Percentiles rank a stretch among this genome's conserved stretches.
Evolutionary conservation across 2,797 vertebrate genomes (phyloP).

Genomic region (Oceanodroma leucorhoa): DNA sequence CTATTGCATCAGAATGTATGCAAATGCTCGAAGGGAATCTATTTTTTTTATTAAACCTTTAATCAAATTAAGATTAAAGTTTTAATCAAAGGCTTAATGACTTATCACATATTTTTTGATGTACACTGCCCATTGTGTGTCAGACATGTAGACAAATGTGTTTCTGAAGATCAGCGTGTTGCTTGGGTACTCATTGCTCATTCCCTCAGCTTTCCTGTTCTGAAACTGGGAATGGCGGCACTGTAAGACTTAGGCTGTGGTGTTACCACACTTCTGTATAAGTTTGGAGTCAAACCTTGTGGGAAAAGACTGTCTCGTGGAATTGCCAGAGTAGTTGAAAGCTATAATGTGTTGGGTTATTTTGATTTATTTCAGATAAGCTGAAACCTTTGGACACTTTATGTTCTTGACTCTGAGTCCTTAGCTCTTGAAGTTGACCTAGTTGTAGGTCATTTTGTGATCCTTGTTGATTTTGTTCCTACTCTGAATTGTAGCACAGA

Average conservation of each 20-base stretch:
- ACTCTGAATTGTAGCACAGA: neutral
- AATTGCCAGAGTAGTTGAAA: neutral
- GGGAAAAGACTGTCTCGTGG: neutral
- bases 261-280: neutral
- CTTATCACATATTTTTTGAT: neutral
- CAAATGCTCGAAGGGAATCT: neutral
- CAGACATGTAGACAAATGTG: rapidly evolving
- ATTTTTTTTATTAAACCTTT: neutral
- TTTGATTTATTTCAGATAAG: neutral
- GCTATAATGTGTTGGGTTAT: neutral
- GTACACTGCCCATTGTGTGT: neutral
- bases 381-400: neutral
- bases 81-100: neutral
- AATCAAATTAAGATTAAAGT: neutral
- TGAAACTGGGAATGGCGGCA: neutral
- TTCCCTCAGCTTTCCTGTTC: neutral
- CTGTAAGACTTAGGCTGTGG: neutral
- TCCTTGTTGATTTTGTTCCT: neutral
- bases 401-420: neutral
- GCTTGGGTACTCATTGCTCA: neutral
- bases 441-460: neutral
- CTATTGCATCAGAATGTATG: neutral
- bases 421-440: neutral
- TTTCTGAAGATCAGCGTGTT: neutral
- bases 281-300: neutral